A percentile compares a stretch with the other conserved stretches of the same genome.
Evolutionary conservation across 2,797 vertebrate genomes (phyloP).

Genomic region (Enoplosus armatus): DNA sequence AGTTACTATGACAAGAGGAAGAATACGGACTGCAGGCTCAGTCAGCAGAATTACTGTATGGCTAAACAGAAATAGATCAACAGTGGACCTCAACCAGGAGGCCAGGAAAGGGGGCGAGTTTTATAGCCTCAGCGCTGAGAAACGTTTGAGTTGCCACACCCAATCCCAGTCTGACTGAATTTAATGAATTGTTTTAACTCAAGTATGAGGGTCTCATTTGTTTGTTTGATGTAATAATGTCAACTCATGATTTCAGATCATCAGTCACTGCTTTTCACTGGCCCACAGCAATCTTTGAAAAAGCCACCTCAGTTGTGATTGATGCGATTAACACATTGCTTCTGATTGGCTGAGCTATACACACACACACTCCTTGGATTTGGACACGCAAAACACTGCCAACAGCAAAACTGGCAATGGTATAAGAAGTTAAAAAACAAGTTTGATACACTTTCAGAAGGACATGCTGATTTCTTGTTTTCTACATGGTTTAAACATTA

Average conservation of each 20-base stretch:
- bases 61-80: constrained; percentile 47
- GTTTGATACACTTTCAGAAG: background rate
- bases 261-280: background rate
- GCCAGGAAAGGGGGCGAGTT: constrained; percentile 14
- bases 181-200: background rate
- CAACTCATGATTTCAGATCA: background rate
- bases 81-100: constrained; percentile 35
- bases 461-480: background rate
- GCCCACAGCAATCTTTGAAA: background rate
- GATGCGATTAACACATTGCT: background rate
- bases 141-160: background rate
- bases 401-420: background rate
- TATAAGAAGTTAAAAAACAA: background rate
- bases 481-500: background rate
- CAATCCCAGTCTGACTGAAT: background rate
- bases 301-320: constrained; percentile 6
- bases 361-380: constrained; percentile 9
- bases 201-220: background rate
- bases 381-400: background rate
- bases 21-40: constrained; percentile 21
- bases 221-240: background rate
- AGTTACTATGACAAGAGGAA: background rate
- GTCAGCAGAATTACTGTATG: constrained; percentile 40
- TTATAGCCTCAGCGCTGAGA: constrained; percentile 2
- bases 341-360: background rate